Percentiles rank a stretch among this genome's conserved stretches.
Evolutionary conservation across 2,888 invertebrate genomes (phyloP).

Genomic region (Chelonus formosanus): DNA sequence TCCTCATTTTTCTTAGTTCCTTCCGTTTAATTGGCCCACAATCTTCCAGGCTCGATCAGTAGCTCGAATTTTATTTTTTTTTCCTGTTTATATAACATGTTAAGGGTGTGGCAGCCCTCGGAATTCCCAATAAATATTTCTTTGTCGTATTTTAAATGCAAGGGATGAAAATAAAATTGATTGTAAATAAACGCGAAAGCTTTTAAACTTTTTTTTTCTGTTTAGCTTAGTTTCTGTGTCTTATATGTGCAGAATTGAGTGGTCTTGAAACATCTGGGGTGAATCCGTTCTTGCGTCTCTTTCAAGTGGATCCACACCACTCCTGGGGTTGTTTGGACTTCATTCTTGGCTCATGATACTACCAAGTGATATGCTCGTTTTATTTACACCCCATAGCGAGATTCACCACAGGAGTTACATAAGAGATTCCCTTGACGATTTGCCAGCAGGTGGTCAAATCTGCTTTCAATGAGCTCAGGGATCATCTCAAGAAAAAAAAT

Average conservation of each 20-base stretch:
- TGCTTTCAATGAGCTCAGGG: background rate
- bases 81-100: conserved; percentile 9
- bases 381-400: conserved; percentile 29
- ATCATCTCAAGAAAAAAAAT: background rate
- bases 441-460: conserved; percentile 20
- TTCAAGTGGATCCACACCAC: conserved; percentile 2
- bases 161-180: too few relatives aligned
- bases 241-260: too few relatives aligned
- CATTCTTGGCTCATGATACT: background rate
- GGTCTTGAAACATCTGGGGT: too few relatives aligned
- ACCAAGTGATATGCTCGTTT: conserved; percentile 22
- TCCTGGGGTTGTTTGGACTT: conserved; percentile 7
- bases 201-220: too few relatives aligned
- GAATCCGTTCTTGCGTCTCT: too few relatives aligned
- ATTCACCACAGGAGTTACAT: conserved; percentile 13
- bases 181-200: too few relatives aligned
- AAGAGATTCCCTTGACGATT: conserved; percentile 29
- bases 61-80: conserved; percentile 18
- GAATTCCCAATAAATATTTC: too few relatives aligned
- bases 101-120: conserved; percentile 20
- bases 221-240: too few relatives aligned
- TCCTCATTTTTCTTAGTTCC: conserved; percentile 10
- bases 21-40: conserved; percentile 25
- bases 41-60: conserved; percentile 17
- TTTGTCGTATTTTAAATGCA: too few relatives aligned